phyloP scores from a whole-genome alignment of 2,113 vertebrate species.

The Microcebus griseorufus region DNA sequence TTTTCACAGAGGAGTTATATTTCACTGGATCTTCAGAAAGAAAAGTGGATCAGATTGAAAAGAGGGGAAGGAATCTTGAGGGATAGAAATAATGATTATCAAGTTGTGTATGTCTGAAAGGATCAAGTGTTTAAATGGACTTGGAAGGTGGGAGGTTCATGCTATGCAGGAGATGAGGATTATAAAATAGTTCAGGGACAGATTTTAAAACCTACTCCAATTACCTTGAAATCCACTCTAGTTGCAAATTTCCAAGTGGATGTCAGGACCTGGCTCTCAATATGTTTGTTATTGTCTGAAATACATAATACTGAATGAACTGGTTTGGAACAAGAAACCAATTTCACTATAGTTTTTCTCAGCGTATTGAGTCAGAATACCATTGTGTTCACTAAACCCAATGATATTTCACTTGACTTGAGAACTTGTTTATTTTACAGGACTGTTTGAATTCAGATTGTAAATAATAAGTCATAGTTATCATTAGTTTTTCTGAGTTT shows the following conservation, averaged over 20 bases:
- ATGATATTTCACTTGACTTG: background rate
- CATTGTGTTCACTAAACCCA: background rate
- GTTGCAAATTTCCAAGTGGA: background rate
- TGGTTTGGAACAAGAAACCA: background rate
- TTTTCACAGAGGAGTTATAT: background rate
- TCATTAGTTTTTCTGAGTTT: conserved; percentile 6
- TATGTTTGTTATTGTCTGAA: background rate
- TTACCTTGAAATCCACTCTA: background rate
- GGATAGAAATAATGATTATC: background rate
- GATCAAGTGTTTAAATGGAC: background rate
- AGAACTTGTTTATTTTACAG: background rate
- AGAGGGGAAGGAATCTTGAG: background rate
- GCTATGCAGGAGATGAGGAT: background rate
- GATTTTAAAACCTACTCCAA: background rate
- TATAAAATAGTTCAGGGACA: background rate
- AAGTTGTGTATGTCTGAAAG: background rate
- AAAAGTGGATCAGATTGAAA: background rate
- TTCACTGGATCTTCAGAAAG: background rate
- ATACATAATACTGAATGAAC: background rate
- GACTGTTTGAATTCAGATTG: conserved; percentile 8
- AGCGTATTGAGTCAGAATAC: background rate
- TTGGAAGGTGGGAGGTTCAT: background rate
- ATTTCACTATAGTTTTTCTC: background rate
- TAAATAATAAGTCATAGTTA: background rate
- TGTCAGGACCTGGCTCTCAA: background rate